Conservation (phyloP, 2,888 invertebrate species). For the Melieria omissa region DNA sequence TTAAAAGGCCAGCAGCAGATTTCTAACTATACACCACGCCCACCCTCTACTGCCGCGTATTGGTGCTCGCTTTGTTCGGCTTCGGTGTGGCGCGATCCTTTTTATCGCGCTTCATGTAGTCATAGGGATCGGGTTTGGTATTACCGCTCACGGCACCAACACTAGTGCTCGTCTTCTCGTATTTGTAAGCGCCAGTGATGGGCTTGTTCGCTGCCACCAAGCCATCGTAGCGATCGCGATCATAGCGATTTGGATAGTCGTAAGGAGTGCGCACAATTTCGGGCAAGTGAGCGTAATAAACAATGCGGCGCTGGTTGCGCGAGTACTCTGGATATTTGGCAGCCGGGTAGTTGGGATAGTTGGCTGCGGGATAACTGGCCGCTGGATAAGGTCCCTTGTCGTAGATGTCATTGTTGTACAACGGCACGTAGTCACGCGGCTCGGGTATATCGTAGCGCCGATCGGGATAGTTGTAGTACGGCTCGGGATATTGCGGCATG, state of each 20-base stretch:
- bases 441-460: slow-evolving; percentile 63
- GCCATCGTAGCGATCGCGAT: slow-evolving; percentile 55
- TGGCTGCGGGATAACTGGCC: slow-evolving; percentile 14
- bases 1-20: background rate
- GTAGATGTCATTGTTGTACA: slow-evolving; percentile 61
- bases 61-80: slow-evolving; percentile 40
- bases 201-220: slow-evolving; percentile 36
- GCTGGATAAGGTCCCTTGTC: slow-evolving; percentile 52
- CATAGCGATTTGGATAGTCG: slow-evolving; percentile 58
- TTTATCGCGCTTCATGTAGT: slow-evolving; percentile 56
- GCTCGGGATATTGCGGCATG: slow-evolving; percentile 61
- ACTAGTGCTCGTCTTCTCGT: slow-evolving; percentile 40
- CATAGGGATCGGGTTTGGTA: slow-evolving; percentile 46
- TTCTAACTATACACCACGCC: background rate
- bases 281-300: slow-evolving; percentile 78
- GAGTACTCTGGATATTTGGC: slow-evolving; percentile 41
- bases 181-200: slow-evolving; percentile 42
- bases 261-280: slow-evolving; percentile 73
- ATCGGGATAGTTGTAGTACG: slow-evolving; percentile 64
- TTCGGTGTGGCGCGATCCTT: slow-evolving; percentile 53
- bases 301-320: slow-evolving; percentile 69
- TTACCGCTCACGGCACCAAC: slow-evolving; percentile 39
- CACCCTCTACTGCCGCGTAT: slow-evolving; percentile 36
- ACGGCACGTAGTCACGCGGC: slow-evolving; percentile 57
- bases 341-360: slow-evolving; percentile 50